Evolutionary conservation across 2,888 invertebrate species (phyloP).

Genomic region (Eretmocerus hayati): DNA sequence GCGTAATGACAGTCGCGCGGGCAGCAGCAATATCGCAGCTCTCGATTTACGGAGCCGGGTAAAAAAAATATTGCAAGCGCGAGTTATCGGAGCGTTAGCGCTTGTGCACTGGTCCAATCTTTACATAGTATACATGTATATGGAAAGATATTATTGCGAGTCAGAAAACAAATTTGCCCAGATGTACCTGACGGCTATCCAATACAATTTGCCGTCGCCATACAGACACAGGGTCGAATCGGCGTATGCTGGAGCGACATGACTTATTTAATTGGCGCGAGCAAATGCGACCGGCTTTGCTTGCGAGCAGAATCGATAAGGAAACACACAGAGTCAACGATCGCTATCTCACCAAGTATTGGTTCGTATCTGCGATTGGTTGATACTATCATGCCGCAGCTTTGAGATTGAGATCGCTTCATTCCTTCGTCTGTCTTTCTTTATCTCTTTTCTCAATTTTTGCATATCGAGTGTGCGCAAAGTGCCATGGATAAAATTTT

Average conservation of each 20-base stretch:
- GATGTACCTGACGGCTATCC: conserved; percentile 14
- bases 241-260: conserved; percentile 10
- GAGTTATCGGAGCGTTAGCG: too few relatives aligned
- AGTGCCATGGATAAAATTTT: conserved; percentile 17
- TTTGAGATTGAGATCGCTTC: too few relatives aligned
- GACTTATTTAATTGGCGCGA: conserved; percentile 21
- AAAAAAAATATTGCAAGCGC: neutral
- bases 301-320: conserved; percentile 16
- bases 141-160: too few relatives aligned
- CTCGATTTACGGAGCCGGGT: neutral
- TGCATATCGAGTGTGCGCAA: neutral
- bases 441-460: too few relatives aligned
- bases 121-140: too few relatives aligned
- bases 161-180: conserved; percentile 13
- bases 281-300: too few relatives aligned
- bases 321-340: conserved; percentile 19
- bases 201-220: conserved; percentile 9
- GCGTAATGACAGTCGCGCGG: too few relatives aligned
- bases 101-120: too few relatives aligned
- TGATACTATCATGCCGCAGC: too few relatives aligned
- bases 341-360: conserved; percentile 8
- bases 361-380: too few relatives aligned
- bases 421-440: too few relatives aligned
- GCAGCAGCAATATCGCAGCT: too few relatives aligned
- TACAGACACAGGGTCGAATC: conserved; percentile 6